These are phyloP conservation scores for Drosophila kuntzei DNA, from an alignment of 2,888 invertebrate species.

Conservation along the genomic window DNA sequence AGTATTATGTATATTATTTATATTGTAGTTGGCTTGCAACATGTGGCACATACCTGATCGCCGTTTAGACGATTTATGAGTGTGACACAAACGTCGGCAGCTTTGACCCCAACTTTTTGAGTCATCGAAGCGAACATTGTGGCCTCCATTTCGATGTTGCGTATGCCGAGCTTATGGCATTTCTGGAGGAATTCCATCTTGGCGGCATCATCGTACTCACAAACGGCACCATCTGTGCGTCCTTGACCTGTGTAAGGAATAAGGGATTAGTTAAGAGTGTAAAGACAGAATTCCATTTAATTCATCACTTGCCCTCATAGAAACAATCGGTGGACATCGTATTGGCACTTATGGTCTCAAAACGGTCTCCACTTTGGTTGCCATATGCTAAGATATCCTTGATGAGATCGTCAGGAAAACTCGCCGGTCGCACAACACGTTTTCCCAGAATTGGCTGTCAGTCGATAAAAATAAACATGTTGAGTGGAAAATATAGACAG, in stretches of 20 bases:
- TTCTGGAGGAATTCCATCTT: slow-evolving; percentile 88
- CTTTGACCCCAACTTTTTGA: slow-evolving; percentile 88
- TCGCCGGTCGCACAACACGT: slow-evolving; percentile 91
- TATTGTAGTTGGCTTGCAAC: not conserved
- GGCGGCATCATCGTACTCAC: slow-evolving; percentile 88
- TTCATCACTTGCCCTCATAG: slow-evolving; percentile 88
- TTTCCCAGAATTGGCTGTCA: slow-evolving; percentile 93
- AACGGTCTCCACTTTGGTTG: slow-evolving; percentile 84
- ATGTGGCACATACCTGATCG: slow-evolving; percentile 87
- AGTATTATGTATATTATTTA: not conserved
- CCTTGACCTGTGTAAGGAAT: slow-evolving; percentile 88
- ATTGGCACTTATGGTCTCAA: slow-evolving; percentile 88
- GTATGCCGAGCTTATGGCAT: slow-evolving; percentile 87
- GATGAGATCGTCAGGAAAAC: slow-evolving; percentile 91
- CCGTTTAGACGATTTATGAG: slow-evolving; percentile 89
- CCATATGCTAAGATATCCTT: slow-evolving; percentile 69
- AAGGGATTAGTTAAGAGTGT: not conserved
- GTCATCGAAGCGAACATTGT: slow-evolving; percentile 90
- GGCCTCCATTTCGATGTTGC: slow-evolving; percentile 93
- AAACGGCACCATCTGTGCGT: slow-evolving; percentile 91
- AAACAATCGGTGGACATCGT: slow-evolving; percentile 93
- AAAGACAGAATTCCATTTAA: not conserved
- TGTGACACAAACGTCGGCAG: slow-evolving; percentile 90
- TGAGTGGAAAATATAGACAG: not conserved
- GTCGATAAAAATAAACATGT: not conserved